A percentile compares a stretch with the other conserved stretches of the same genome.
These are phyloP conservation scores for Asobara japonica DNA, from an alignment of 1,140 invertebrate genomes.

Conservation along the genomic window DNA sequence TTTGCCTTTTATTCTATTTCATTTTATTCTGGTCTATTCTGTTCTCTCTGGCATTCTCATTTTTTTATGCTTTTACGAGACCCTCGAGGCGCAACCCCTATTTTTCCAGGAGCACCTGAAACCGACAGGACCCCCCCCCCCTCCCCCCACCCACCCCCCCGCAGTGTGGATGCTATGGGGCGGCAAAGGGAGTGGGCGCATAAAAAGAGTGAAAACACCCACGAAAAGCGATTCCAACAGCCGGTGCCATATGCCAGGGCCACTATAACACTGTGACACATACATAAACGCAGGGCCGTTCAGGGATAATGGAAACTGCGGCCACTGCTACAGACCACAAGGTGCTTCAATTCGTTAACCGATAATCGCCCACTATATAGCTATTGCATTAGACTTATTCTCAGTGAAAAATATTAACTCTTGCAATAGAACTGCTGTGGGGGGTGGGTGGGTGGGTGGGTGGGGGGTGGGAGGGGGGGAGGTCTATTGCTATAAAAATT, in stretches of 20 bases:
- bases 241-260: slow-evolving; percentile 5
- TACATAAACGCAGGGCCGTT: background rate
- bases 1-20: slow-evolving; percentile 12
- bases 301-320: slow-evolving; percentile 23
- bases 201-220: slow-evolving; percentile 16
- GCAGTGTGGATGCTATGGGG: background rate
- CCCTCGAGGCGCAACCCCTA: slow-evolving; percentile 18
- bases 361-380: slow-evolving; percentile 23
- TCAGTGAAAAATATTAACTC: slow-evolving; percentile 4
- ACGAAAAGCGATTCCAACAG: slow-evolving; percentile 19
- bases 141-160: too few species aligned
- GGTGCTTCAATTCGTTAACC: slow-evolving; percentile 33
- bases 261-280: background rate
- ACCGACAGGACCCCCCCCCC: slow-evolving; percentile 25
- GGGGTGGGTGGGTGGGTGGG: too few species aligned
- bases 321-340: slow-evolving; percentile 22
- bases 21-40: background rate
- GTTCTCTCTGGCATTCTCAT: background rate
- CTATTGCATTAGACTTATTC: slow-evolving; percentile 11
- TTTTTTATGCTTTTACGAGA: slow-evolving; percentile 19
- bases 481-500: background rate
- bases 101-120: slow-evolving; percentile 32
- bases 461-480: too few species aligned
- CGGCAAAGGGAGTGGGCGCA: background rate
- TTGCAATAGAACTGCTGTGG: background rate